Base-by-base conservation (phyloP, 2,888 invertebrate species). In the Agrochola litura region DNA sequence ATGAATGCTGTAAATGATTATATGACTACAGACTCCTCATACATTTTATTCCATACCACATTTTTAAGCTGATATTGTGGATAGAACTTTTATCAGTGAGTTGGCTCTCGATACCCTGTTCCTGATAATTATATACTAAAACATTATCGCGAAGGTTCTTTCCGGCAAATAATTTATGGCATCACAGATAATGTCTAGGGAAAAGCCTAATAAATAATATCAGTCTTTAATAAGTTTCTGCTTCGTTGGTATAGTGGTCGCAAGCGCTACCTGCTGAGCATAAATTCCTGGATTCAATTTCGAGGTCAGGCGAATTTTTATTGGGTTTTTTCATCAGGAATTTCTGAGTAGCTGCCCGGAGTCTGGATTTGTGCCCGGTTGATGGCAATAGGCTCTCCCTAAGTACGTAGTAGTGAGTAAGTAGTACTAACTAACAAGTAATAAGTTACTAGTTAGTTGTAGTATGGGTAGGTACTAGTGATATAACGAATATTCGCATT, bases 191-290 rank as follows among this genome's bases (percentile, higher is more conserved):
- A 46, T 56, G 54, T 10, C 5, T 37, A 16, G 2, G 10, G 19
- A 30, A 52, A 75, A 5, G 43, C 43, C 52, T 19, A 46, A n/a
- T 54, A 76, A 74, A 74, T 75, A 61, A 61, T 30, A 41, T 25
- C 41, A 16, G 12, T 0, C 2, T 22, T 1, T 16, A n/a, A 37
- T 68, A 68, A 37, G 37, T 68, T 30, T 66, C 0, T 30, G 19
- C 4, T 12, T 22, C 19, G 19, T 25, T 25, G 19, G 12, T 49
- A 1, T 19, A 6, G 19, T 12, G 25, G 41, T 41, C 5, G 64
- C 4, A 10, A 60, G 9, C 5, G 3, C 12, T 37, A 22, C 14
- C 22, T 14, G 1, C 14, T n/a, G n/a, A 43, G 5, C 8, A n/a
- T 16, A n/a, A 16, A 14, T 41, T n/a, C 0, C 22, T 14, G 14